Base-by-base conservation (phyloP, 1,140 invertebrate species). In the Venturia canescens region DNA sequence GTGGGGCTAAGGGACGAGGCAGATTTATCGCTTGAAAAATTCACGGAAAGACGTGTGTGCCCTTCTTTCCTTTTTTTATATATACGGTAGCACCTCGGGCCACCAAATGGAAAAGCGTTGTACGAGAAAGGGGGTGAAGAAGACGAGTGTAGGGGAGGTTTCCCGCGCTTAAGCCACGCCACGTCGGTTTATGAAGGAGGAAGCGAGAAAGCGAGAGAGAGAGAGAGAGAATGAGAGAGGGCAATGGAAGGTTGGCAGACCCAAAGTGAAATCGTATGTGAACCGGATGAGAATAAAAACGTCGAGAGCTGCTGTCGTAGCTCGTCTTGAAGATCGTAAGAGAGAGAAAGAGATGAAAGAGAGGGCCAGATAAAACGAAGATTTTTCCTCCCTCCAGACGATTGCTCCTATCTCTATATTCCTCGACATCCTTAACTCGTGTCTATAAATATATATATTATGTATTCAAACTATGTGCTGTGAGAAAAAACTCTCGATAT, bases 71-170 rank as follows among this genome's bases (percentile, higher is more conserved):
- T 31, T 7, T 69, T 69, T n/a, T 23, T 63, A 63, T 63, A 63
- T 63, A 63, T 63, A 26, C 0, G 7, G 4, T n/a, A 15, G 11
- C 23, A 23, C 60, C 60, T 63, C 80, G 81, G 77, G 83, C 63
- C 79, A 84, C 85, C 88, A 89, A 89, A 89, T 88, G 88, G 87
- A 87, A 88, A 89, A 89, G 79, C 85, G 87, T 85, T 88, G 88
- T 88, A 85, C 83, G 66, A 15, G 69, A 82, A 78, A 77, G 71
- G 66, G 78, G 57, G 72, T n/a, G n/a, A n/a, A n/a, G 82, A 85
- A 70, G 34, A 78, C 26, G 80, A 75, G 69, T 60, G 26, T 26
- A 31, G 66, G 66, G 26, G 66, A 69, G 66, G 26, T 69, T 69
- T 69, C 18, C 29, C 66, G 66, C 13, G 66, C 71, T 74, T 44